These are phyloP conservation scores for Diadegma fenestrale DNA, from an alignment of 2,888 invertebrate species.

Conservation along the genomic window DNA sequence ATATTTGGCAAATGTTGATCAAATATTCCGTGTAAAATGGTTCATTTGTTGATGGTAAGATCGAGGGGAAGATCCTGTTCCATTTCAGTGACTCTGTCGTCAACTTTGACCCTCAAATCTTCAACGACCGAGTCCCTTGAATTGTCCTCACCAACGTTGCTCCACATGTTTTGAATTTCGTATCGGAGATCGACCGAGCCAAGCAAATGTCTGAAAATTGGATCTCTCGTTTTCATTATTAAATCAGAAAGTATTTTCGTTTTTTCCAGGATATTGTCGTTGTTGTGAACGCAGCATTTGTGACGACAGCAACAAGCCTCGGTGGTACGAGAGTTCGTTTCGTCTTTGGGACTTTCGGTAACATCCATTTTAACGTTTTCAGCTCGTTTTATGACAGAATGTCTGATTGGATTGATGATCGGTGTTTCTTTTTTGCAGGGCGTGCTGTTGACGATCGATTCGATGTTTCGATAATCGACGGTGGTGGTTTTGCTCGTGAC, in stretches of 20 bases:
- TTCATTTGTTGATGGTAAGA: slow-evolving; percentile 84
- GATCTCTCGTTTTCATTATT: slow-evolving; percentile 82
- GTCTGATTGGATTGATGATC: slow-evolving; percentile 76
- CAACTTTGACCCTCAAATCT: slow-evolving; percentile 84
- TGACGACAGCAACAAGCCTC: slow-evolving; percentile 79
- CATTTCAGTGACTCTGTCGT: slow-evolving; percentile 79
- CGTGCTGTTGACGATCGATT: slow-evolving; percentile 82
- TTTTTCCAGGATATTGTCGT: slow-evolving; percentile 81
- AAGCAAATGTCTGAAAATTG: slow-evolving; percentile 80
- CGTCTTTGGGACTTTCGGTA: slow-evolving; percentile 72
- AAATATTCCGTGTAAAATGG: not conserved
- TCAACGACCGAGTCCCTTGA: slow-evolving; percentile 74
- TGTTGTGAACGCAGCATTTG: slow-evolving; percentile 82
- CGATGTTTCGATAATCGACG: slow-evolving; percentile 83
- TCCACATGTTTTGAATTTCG: slow-evolving; percentile 82
- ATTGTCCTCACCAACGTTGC: slow-evolving; percentile 73
- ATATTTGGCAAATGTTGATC: slow-evolving; percentile 60
- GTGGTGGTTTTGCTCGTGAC: slow-evolving; percentile 73
- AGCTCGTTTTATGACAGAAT: slow-evolving; percentile 83
- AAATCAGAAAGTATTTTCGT: slow-evolving; percentile 83
- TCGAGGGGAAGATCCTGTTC: slow-evolving; percentile 85
- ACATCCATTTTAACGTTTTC: slow-evolving; percentile 80
- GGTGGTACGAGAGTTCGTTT: not conserved
- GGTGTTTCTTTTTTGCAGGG: slow-evolving; percentile 79
- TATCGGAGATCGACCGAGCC: slow-evolving; percentile 82